phyloP scores from a whole-genome alignment of 1,140 invertebrate genomes.

The Adoxophyes honmai region DNA sequence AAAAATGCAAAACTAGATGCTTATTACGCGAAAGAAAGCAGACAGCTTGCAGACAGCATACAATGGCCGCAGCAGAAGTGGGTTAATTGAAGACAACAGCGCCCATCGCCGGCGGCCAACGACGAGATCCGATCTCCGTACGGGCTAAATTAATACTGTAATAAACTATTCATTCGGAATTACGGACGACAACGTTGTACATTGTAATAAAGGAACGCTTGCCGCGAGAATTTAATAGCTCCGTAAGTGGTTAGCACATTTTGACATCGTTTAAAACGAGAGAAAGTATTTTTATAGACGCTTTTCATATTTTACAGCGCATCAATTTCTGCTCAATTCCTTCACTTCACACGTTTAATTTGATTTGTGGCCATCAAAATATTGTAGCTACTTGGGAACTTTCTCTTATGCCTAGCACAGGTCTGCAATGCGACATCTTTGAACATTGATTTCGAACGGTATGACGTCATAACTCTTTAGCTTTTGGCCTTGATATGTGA shows the following conservation, averaged over 20 bases:
- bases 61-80: conserved; percentile 55
- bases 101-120: conserved; percentile 47
- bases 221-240: background rate
- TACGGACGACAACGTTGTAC: conserved; percentile 19
- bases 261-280: background rate
- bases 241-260: background rate
- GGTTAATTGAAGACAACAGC: conserved; percentile 69
- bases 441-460: conserved; percentile 57
- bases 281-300: background rate
- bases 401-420: conserved; percentile 41
- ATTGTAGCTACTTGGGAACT: conserved; percentile 27
- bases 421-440: conserved; percentile 66
- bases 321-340: conserved; percentile 1
- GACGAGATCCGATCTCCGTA: conserved; percentile 46
- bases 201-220: conserved; percentile 11
- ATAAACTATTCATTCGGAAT: conserved; percentile 42
- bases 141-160: conserved; percentile 51
- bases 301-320: background rate
- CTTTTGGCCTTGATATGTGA: conserved; percentile 7
- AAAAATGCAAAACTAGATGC: conserved; percentile 47
- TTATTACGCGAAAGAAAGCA: conserved; percentile 65
- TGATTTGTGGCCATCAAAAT: background rate
- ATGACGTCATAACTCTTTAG: conserved; percentile 6
- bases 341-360: background rate
- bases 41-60: conserved; percentile 60